These are phyloP conservation scores for Argynnis bischoffii DNA, from an alignment of 2,888 invertebrate species.

Conservation along the genomic window DNA sequence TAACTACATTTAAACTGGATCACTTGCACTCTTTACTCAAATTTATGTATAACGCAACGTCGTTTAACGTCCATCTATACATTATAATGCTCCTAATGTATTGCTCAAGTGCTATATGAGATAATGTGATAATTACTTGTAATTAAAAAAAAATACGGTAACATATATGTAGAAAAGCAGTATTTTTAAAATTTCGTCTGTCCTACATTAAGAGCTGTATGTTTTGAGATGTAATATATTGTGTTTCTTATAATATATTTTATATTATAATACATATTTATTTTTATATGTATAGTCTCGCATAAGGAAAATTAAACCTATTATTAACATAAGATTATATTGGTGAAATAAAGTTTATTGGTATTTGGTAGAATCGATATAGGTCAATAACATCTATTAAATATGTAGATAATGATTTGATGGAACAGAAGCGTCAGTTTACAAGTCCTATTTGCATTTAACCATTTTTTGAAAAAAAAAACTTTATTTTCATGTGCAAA, in stretches of 20 bases:
- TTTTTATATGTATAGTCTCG: background rate
- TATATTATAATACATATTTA: background rate
- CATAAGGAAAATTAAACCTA: too few relatives aligned
- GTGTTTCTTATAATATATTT: background rate
- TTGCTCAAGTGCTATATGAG: background rate
- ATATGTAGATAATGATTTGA: too few relatives aligned
- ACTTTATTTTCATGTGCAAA: too few relatives aligned
- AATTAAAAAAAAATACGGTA: background rate
- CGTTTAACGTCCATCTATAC: slow-evolving; percentile 2
- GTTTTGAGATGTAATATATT: background rate
- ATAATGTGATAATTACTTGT: background rate
- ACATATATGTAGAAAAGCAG: background rate
- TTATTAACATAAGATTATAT: too few relatives aligned
- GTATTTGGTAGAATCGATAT: too few relatives aligned
- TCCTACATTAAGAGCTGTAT: too few relatives aligned
- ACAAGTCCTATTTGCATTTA: too few relatives aligned
- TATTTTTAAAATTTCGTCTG: background rate
- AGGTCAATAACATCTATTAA: too few relatives aligned
- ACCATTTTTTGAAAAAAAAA: too few relatives aligned
- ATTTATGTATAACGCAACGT: slow-evolving; percentile 32
- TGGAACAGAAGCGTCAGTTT: too few relatives aligned
- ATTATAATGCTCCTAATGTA: background rate
- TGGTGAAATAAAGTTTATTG: too few relatives aligned
- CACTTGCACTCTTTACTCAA: slow-evolving; percentile 44
- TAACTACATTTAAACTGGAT: slow-evolving; percentile 54